Evolutionary conservation across 2,113 vertebrate species (phyloP).

Genomic region (Verasper variegatus): DNA sequence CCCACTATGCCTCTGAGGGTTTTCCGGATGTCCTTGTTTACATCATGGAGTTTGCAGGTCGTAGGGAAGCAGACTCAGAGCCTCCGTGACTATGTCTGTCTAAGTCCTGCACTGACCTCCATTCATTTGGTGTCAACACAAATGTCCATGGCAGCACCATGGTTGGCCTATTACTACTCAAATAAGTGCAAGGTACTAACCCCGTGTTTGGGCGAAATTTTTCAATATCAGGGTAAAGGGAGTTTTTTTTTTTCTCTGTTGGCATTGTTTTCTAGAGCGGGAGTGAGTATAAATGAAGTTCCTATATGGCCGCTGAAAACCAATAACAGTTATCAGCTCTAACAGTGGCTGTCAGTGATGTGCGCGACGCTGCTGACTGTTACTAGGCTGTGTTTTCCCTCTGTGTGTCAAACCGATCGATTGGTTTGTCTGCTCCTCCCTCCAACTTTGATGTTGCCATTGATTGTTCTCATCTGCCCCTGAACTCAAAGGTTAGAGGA

Average conservation of each 20-base stretch:
- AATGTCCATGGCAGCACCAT: conserved; percentile 17
- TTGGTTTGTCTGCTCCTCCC: conserved; percentile 75
- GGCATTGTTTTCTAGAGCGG: background rate
- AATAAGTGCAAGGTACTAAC: background rate
- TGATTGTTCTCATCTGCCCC: conserved; percentile 78
- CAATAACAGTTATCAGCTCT: conserved; percentile 12
- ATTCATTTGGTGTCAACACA: conserved; percentile 54
- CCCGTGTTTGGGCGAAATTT: background rate
- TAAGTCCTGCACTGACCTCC: conserved; percentile 56
- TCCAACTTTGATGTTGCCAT: conserved; percentile 77
- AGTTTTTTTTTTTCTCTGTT: background rate
- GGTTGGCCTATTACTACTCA: background rate
- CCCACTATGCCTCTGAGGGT: conserved; percentile 76
- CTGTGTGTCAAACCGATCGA: conserved; percentile 73
- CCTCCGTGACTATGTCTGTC: conserved; percentile 60
- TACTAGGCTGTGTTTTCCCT: conserved; percentile 53
- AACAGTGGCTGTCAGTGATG: conserved; percentile 40
- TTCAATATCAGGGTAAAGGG: background rate
- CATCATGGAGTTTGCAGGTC: conserved; percentile 75
- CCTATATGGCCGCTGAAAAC: conserved; percentile 1
- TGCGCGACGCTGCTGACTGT: conserved; percentile 44
- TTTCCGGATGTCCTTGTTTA: conserved; percentile 83
- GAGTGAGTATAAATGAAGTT: background rate
- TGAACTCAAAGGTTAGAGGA: conserved; percentile 79
- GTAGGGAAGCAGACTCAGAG: conserved; percentile 62